Base-by-base conservation (phyloP, 2,113 vertebrate species). In the Nansenia antarctica region DNA sequence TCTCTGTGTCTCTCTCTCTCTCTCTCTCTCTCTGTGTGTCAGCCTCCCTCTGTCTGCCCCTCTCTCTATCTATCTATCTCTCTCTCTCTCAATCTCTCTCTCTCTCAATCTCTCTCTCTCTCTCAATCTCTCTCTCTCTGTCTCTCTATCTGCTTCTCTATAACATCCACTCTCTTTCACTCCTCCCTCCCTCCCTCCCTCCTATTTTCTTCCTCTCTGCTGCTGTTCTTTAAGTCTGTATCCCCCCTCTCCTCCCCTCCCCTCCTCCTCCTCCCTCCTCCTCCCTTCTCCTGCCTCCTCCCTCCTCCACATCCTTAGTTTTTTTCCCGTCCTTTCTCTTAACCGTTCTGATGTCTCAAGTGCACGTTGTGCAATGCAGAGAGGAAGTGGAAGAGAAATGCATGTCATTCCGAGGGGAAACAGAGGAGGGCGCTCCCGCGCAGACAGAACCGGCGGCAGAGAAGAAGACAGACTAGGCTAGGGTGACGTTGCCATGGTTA, bases 301-400 rank as follows among this genome's bases (percentile, higher is more conserved):
- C n/a, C 20, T 58, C 68, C 49, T 47, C 42, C n/a, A 5, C 35
- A 6, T 11, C 35, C 35, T 47, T 18, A 3, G 7, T 18, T 47
- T 18, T 18, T 18, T 14, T 18, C 45, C 15, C 45, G 3, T 18
- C 45, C 15, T 47, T 18, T 47, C 45, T 18, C 3, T 14, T 14
- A 7, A 3, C 45, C 15, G 5, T 47, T 9, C 7, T 47, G 7
- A 15, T 15, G 20, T 60, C 37, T 31, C 55, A 18, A 74, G 63
- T 49, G 52, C 65, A 61, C 72, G 71, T 77, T 81, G 82, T 83
- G 85, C 81, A 86, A 83, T 76, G 76, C 77, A 82, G 62, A 47
- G 54, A 29, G 47, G 34, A 71, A 74, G 78, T 76, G 76, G n/a
- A 81, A 82, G 74, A 69, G 69, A 82, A 78, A 79, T 30, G 78